Base-by-base conservation (phyloP, 2,888 invertebrate genomes). In the Tinea semifulvella region DNA sequence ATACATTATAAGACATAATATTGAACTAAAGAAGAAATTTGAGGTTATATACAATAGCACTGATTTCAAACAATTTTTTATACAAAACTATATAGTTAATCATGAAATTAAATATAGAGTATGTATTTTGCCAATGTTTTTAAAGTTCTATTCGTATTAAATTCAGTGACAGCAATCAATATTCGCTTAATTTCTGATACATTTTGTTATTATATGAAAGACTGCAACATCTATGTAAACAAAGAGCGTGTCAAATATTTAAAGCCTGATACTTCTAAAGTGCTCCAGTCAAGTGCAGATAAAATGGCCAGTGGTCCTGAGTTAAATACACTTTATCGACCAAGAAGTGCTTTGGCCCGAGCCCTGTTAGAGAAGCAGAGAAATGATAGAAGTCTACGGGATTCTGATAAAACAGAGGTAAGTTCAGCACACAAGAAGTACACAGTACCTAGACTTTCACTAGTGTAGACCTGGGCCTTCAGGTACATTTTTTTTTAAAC, bases 311-410 rank as follows among this genome's bases (percentile, higher is more conserved):
- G 58, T 53, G 53, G 56, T 48, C 60, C 68, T 43, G 63, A 62
- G 52, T 57, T 65, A 38, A 71, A 71, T 56, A 74, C 77, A 49
- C 68, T 77, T 42, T 88, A 86, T 64, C 77, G 87, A 51, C 89
- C 90, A 40, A 82, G 89, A 57, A 88, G 90, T 52, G 86, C 88
- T 43, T 72, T 91, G 50, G 90, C 91, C 43, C 77, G 89, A 57
- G 84, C 89, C 39, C 68, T 91, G 43, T 89, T 88, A 73, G 86
- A 89, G 55, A 90, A 90, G 65, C 88, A 89, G 56, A 72, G 84
- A 52, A 86, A 87, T 57, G 91, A 91, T 66, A 84, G 86, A 59
- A 83, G 85, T 52, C 76, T 91, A 16, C 82, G 84, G 54, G 79
- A 83, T 42, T 82, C 88, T 63, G 89, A 91, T 64, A 88, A 89